Base-by-base conservation (phyloP, 2,888 invertebrate genomes). In the Epinotia ramella region DNA sequence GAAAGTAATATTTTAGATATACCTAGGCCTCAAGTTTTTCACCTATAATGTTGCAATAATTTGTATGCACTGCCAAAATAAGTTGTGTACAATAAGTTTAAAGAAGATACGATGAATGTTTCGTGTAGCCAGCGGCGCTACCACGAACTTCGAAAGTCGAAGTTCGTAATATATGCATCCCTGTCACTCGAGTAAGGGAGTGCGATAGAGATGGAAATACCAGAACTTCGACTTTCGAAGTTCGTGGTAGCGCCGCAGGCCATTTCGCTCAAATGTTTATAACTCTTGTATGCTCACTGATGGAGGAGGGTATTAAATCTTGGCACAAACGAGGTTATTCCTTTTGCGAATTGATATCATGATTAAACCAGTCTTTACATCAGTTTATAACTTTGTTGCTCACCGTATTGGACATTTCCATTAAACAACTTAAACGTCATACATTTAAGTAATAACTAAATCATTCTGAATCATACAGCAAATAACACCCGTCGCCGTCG, bases 271-370 rank as follows among this genome's bases (percentile, higher is more conserved):
- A 69, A 60, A 68, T 60, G n/a, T 69, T 68, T 68, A 68, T 44
- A 46, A 59, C 44, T 3, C 11, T 6, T 46, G 59, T 60, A 69
- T 69, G 59, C 20, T 33, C 18, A 40, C 40, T 57, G 68, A 59
- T 44, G 46, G 68, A 24, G 46, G 68, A 24, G 40, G 57, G 57
- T 24, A 40, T 68, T 68, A 69, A 69, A 69, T 69, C 57, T 69
- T 59, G 16, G 33, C 28, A 33, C 46, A 11, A 46, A 60, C 69
- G 59, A 69, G 69, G 5, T 59, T 59, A 59, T 69, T 60, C 69
- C 69, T 69, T 69, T 69, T 46, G 24, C n/a, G 69, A 46, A 28
- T 46, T 69, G 59, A 60, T 69, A 24, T 69, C 12, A 59, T 60
- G 59, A 60, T 60, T 60, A n/a, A 46, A 69, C 24, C 24, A 16